phyloP scores from a whole-genome alignment of 2,888 invertebrate species.

The Lysandra coridon region DNA sequence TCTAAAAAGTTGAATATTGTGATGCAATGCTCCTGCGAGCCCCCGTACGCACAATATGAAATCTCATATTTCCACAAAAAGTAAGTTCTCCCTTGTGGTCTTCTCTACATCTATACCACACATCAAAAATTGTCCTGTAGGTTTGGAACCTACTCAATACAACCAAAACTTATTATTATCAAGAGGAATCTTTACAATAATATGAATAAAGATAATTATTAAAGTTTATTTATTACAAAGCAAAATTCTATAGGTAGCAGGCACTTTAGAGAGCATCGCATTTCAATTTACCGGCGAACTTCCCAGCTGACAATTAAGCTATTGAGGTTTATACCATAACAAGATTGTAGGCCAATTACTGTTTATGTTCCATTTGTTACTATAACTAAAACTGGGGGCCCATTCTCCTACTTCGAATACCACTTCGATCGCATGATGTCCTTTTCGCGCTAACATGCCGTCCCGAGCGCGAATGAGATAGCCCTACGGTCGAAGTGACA shows the following conservation, averaged over 20 bases:
- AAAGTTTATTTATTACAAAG: not conserved
- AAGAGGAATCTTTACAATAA: not conserved
- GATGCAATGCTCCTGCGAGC: too few relatives aligned
- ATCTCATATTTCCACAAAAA: too few relatives aligned
- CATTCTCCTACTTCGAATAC: not conserved
- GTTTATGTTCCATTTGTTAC: not conserved
- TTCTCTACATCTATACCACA: too few relatives aligned
- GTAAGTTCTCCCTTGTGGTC: too few relatives aligned
- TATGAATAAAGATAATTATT: not conserved
- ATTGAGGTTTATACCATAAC: constrained; percentile 26
- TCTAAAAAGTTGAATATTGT: too few relatives aligned
- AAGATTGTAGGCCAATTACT: not conserved
- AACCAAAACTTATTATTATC: not conserved
- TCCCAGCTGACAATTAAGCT: constrained; percentile 17
- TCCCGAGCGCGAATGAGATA: not conserved
- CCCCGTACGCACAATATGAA: too few relatives aligned
- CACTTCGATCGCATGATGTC: not conserved
- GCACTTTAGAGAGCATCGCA: not conserved
- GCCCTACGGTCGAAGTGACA: not conserved
- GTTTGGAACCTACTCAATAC: not conserved
- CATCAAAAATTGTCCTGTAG: not conserved
- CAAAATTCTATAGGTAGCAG: not conserved
- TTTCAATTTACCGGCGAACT: constrained; percentile 12
- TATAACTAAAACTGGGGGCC: not conserved
- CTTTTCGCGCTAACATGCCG: not conserved